A percentile compares a stretch with the other conserved stretches of the same genome.
Evolutionary conservation across 2,888 invertebrate species (phyloP).

Genomic region (Cheilosia vernalis): DNA sequence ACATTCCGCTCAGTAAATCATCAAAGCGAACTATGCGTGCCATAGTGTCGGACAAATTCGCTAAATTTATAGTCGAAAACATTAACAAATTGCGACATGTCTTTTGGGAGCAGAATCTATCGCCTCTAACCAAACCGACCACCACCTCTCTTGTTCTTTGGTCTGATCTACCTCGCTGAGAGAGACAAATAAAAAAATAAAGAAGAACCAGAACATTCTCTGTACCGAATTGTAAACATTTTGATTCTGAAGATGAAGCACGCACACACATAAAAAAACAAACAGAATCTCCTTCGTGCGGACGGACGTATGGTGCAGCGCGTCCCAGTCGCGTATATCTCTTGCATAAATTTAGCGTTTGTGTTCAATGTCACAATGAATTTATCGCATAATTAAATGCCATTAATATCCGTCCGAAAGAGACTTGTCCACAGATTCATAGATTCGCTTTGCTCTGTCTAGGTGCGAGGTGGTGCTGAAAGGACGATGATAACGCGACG

Average conservation of each 20-base stretch:
- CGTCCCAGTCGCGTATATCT: slow-evolving; percentile 58
- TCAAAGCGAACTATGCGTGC: slow-evolving; percentile 75
- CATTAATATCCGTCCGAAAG: slow-evolving; percentile 74
- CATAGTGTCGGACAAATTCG: slow-evolving; percentile 74
- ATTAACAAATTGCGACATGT: slow-evolving; percentile 76
- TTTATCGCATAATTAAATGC: slow-evolving; percentile 75
- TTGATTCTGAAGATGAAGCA: slow-evolving; percentile 28
- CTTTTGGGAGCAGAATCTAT: slow-evolving; percentile 75
- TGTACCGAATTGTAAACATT: slow-evolving; percentile 56
- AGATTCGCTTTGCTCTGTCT: slow-evolving; percentile 32
- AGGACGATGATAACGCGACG: neutral
- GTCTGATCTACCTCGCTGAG: slow-evolving; percentile 4
- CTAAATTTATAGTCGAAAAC: slow-evolving; percentile 76
- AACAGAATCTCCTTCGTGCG: slow-evolving; percentile 38
- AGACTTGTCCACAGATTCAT: slow-evolving; percentile 69
- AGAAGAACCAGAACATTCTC: slow-evolving; percentile 31
- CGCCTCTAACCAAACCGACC: slow-evolving; percentile 45
- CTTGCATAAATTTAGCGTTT: slow-evolving; percentile 73
- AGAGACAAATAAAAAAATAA: neutral
- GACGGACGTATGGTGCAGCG: slow-evolving; percentile 6
- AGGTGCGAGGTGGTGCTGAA: neutral
- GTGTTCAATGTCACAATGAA: slow-evolving; percentile 76
- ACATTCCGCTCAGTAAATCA: slow-evolving; percentile 74
- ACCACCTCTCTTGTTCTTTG: slow-evolving; percentile 43
- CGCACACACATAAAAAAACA: neutral